Conservation (phyloP, 2,888 invertebrate species). For the Ormyrus nitidulus region DNA sequence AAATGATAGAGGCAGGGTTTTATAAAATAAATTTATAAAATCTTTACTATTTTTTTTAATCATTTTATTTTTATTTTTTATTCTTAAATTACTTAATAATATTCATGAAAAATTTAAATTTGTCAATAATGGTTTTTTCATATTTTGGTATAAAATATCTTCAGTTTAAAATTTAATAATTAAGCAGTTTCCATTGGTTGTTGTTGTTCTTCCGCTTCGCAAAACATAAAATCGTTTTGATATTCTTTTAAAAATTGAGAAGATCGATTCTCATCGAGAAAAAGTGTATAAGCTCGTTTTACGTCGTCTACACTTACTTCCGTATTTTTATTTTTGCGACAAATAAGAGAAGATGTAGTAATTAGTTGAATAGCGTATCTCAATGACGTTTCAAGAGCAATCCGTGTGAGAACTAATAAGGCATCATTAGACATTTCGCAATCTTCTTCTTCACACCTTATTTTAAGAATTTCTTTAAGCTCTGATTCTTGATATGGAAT, state of each 20-base stretch:
- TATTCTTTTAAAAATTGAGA: constrained; percentile 96
- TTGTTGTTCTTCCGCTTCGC: constrained; percentile 75
- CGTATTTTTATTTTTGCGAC: constrained; percentile 89
- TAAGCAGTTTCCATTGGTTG: constrained; percentile 48
- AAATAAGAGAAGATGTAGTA: constrained; percentile 96
- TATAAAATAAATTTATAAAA: background rate
- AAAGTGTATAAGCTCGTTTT: constrained; percentile 95
- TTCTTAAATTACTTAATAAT: constrained; percentile 27
- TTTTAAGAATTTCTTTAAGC: constrained; percentile 92
- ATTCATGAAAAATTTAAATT: constrained; percentile 34
- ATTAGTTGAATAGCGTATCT: constrained; percentile 98
- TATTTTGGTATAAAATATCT: background rate
- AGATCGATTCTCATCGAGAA: constrained; percentile 95
- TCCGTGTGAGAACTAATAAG: constrained; percentile 91
- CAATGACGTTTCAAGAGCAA: constrained; percentile 94
- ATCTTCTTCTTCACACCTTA: constrained; percentile 98
- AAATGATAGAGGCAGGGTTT: background rate
- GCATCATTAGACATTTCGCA: constrained; percentile 96
- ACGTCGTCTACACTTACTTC: constrained; percentile 94
- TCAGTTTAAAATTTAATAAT: constrained; percentile 14
- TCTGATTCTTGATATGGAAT: constrained; percentile 92
- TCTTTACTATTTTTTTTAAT: background rate
- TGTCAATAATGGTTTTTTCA: background rate
- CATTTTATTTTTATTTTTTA: background rate
- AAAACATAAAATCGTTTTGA: constrained; percentile 97